Conservation (phyloP, 2,888 invertebrate species). For the Acrobasis repandana region DNA sequence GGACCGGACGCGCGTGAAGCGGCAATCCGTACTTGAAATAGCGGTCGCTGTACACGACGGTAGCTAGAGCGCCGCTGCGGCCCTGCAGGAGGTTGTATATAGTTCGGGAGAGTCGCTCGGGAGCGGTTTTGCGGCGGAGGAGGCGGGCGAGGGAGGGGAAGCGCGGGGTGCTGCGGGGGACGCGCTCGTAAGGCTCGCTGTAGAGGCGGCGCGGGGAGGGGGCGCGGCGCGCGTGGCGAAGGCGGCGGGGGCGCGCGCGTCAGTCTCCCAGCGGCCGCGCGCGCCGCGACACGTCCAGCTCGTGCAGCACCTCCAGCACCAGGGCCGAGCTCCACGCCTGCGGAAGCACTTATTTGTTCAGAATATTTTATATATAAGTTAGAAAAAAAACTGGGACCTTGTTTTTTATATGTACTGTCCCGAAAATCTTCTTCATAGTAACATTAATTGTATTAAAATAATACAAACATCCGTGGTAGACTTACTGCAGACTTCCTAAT, state of each 20-base stretch:
- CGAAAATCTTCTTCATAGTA: too few species aligned
- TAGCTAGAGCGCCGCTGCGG: conserved; percentile 55
- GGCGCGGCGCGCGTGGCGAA: conserved; percentile 42
- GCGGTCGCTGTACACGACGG: conserved; percentile 77
- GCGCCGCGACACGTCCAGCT: conserved; percentile 68
- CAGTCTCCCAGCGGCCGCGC: conserved; percentile 55
- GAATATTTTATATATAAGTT: neutral
- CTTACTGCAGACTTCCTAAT: neutral
- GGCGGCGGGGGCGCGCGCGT: conserved; percentile 52
- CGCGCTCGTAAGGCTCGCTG: conserved; percentile 45
- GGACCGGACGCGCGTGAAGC: conserved; percentile 46
- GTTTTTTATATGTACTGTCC: too few species aligned
- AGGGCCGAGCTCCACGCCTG: conserved; percentile 97
- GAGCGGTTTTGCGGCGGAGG: conserved; percentile 36
- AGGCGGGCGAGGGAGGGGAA: conserved; percentile 37
- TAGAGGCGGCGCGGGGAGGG: conserved; percentile 40
- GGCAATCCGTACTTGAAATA: conserved; percentile 73
- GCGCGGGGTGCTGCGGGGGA: conserved; percentile 30
- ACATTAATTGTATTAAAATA: neutral
- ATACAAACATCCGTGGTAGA: too few species aligned
- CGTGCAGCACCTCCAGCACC: conserved; percentile 91
- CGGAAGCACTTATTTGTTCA: neutral
- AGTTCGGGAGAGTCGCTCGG: conserved; percentile 40
- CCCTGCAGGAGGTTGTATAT: conserved; percentile 53
- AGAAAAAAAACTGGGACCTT: too few species aligned